A percentile compares a stretch with the other conserved stretches of the same genome.
Evolutionary conservation across 1,140 invertebrate species (phyloP).

Genomic region (Aphelenchoides fujianensis): DNA sequence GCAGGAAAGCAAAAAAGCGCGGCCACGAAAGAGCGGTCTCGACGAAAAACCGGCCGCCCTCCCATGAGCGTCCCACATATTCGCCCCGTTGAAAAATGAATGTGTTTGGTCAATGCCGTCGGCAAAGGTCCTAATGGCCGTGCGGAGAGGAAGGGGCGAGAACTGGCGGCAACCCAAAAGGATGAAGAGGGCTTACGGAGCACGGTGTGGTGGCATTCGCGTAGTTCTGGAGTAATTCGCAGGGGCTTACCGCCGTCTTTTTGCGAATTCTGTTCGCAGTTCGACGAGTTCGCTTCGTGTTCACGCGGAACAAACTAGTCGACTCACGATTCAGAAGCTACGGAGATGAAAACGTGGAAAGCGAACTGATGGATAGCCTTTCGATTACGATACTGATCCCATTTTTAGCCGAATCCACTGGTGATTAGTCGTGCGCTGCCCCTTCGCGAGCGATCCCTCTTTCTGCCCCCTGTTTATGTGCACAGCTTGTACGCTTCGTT

Average conservation of each 20-base stretch:
- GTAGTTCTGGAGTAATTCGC: conserved; percentile 4
- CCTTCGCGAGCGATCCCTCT: too few species aligned
- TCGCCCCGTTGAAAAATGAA: background rate
- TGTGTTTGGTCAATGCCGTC: conserved; percentile 4
- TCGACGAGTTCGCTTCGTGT: too few species aligned
- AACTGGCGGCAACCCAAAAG: background rate
- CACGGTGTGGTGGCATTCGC: background rate
- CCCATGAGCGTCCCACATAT: background rate
- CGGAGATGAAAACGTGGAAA: too few species aligned
- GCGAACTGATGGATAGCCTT: too few species aligned
- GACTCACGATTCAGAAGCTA: too few species aligned
- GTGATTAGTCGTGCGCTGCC: too few species aligned
- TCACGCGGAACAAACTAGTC: too few species aligned
- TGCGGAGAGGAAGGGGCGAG: background rate
- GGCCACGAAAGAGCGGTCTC: background rate
- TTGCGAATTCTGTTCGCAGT: background rate
- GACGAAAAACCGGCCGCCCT: background rate
- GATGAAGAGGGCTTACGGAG: background rate
- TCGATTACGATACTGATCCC: too few species aligned
- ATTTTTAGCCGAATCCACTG: too few species aligned
- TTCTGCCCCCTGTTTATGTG: too few species aligned
- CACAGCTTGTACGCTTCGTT: too few species aligned
- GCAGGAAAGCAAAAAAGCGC: background rate
- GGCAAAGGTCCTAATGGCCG: background rate
- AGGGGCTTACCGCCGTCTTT: background rate